Evolutionary conservation across 2,797 vertebrate genomes (phyloP).

Genomic region (Phataginus tetradactyla): DNA sequence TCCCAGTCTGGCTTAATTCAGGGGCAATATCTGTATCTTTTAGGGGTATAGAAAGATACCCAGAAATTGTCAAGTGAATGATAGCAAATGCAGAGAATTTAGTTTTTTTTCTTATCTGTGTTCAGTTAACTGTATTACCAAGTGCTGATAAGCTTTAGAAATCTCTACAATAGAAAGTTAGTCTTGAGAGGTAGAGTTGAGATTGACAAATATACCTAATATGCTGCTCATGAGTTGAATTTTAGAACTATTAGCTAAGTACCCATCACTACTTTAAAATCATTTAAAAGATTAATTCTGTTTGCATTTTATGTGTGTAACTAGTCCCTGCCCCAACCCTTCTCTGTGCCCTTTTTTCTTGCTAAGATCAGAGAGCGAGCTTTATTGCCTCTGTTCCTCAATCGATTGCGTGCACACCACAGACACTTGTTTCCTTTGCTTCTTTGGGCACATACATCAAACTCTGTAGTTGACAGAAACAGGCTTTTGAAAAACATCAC

Average conservation of each 20-base stretch:
- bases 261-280: neutral
- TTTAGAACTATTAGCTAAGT: neutral
- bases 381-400: neutral
- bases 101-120: neutral
- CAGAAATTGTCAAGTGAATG: neutral
- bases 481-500: constrained; percentile 51
- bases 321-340: neutral
- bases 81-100: neutral
- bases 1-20: neutral
- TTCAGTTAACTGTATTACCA: neutral
- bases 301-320: constrained; percentile 3
- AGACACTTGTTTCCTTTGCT: neutral
- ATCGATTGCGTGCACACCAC: neutral
- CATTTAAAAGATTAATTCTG: neutral
- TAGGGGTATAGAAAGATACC: neutral
- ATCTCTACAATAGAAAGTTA: neutral
- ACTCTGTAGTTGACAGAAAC: constrained; percentile 29
- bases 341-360: neutral
- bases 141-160: neutral
- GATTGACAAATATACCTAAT: neutral
- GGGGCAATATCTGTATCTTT: neutral
- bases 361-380: neutral
- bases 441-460: neutral
- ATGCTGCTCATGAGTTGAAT: neutral
- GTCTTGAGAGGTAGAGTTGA: neutral